Base-by-base conservation (phyloP, 2,888 invertebrate species). In the Andrena dorsata region DNA sequence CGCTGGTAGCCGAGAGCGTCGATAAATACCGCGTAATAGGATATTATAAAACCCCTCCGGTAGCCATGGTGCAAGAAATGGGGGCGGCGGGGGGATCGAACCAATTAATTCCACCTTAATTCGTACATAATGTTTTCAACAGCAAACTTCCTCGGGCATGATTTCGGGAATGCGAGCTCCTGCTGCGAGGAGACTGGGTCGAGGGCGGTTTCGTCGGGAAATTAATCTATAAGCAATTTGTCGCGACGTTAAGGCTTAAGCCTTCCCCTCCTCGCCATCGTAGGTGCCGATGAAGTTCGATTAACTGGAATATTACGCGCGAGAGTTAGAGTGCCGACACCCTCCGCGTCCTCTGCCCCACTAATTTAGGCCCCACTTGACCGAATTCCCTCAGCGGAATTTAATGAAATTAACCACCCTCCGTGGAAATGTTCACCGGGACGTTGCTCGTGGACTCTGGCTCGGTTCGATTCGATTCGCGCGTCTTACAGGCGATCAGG, bases 281-380 rank as follows among this genome's bases (percentile, higher is more conserved):
- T 61, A 83, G 75, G 73, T 73, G 77, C 71, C 85, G 80, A 85
- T 84, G 76, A 85, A 88, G 85, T 89, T 89, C 86, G 82, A 89
- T 88, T 85, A 84, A 80, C 64, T 66, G 58, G 64, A 76, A 84
- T 82, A 89, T 87, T 87, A 84, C 79, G 53, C 28, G 66, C 32
- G 80, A 61, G 74, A 80, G 81, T 84, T 80, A 72, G 72, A 66
- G 13, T 32, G n/a, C 58, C 74, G 58, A 23, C 64, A 56, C 41
- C 76, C 28, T n/a, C 30, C 20, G 58, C 56, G 64, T 74, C 53
- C 30, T 58, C 60, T 53, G 58, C 51, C 73, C 74, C 35, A 47
- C 51, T 32, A 35, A 83, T 74, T 83, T 78, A 74, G 70, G 26
- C 47, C 10, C 64, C 56, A 35, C 60, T 41, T 47, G 66, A 32